phyloP scores from a whole-genome alignment of 1,140 invertebrate species.

The Scaptomyza graminum region DNA sequence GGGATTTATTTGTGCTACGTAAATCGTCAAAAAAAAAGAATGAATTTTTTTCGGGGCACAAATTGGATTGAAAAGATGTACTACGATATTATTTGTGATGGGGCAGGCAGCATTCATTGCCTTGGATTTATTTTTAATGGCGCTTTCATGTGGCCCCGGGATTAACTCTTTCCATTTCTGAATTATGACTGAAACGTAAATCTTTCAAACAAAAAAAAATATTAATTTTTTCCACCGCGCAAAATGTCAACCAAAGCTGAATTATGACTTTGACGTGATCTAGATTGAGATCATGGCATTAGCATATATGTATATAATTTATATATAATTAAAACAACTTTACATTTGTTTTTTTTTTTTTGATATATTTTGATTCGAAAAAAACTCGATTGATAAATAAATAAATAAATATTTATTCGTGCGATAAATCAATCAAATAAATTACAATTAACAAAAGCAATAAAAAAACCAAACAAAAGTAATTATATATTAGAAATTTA shows the following conservation, averaged over 20 bases:
- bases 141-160: slow-evolving; percentile 60
- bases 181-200: slow-evolving; percentile 61
- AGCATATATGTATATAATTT: slow-evolving; percentile 8
- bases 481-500: slow-evolving; percentile 77
- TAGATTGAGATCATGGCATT: neutral
- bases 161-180: slow-evolving; percentile 68
- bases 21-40: slow-evolving; percentile 41
- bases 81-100: slow-evolving; percentile 57
- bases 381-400: slow-evolving; percentile 66
- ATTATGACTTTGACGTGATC: slow-evolving; percentile 56
- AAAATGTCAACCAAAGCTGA: slow-evolving; percentile 54
- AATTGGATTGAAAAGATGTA: slow-evolving; percentile 41
- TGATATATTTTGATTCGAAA: slow-evolving; percentile 17
- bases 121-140: slow-evolving; percentile 70
- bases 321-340: neutral
- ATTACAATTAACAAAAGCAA: slow-evolving; percentile 79
- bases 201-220: slow-evolving; percentile 30
- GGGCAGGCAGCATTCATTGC: slow-evolving; percentile 47
- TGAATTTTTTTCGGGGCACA: slow-evolving; percentile 33
- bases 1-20: slow-evolving; percentile 16
- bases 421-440: slow-evolving; percentile 81
- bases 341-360: neutral
- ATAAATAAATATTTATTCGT: slow-evolving; percentile 65
- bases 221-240: neutral
- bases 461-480: slow-evolving; percentile 54